These are phyloP conservation scores for Willowsia nigromaculata DNA, from an alignment of 2,888 invertebrate genomes.

Conservation along the genomic window DNA sequence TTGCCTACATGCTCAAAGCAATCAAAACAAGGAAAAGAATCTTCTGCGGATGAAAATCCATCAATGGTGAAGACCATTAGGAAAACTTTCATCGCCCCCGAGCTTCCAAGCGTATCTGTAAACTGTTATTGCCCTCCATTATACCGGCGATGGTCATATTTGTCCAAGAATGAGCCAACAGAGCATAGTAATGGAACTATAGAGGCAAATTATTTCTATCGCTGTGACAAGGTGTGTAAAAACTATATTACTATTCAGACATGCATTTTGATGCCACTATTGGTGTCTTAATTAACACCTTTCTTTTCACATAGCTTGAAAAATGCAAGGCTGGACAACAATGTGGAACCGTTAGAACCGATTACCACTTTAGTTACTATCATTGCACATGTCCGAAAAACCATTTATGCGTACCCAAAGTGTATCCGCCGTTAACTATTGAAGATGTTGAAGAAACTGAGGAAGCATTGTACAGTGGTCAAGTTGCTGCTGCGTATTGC, in stretches of 20 bases:
- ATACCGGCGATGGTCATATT: conserved; percentile 79
- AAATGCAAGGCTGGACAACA: conserved; percentile 83
- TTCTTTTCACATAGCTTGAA: conserved; percentile 81
- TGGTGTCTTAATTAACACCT: neutral
- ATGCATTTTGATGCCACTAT: neutral
- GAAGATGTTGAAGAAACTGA: conserved; percentile 61
- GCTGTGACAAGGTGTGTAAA: conserved; percentile 80
- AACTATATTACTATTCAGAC: neutral
- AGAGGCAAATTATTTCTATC: conserved; percentile 80
- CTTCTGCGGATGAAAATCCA: neutral
- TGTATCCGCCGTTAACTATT: conserved; percentile 49
- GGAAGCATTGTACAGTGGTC: conserved; percentile 71
- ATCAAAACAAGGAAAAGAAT: conserved; percentile 16
- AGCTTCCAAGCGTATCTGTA: conserved; percentile 80
- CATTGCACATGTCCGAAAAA: conserved; percentile 84
- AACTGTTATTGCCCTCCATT: conserved; percentile 82
- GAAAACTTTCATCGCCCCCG: conserved; percentile 50
- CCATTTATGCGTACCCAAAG: conserved; percentile 84
- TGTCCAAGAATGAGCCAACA: conserved; percentile 51
- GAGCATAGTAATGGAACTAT: conserved; percentile 79
- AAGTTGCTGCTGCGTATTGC: conserved; percentile 66
- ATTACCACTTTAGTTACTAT: conserved; percentile 84
- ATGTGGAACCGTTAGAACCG: conserved; percentile 84
- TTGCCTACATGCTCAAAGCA: conserved; percentile 60
- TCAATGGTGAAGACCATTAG: conserved; percentile 65